Evolutionary conservation across 2,888 invertebrate genomes (phyloP).

Genomic region (Anarsia innoxiella): DNA sequence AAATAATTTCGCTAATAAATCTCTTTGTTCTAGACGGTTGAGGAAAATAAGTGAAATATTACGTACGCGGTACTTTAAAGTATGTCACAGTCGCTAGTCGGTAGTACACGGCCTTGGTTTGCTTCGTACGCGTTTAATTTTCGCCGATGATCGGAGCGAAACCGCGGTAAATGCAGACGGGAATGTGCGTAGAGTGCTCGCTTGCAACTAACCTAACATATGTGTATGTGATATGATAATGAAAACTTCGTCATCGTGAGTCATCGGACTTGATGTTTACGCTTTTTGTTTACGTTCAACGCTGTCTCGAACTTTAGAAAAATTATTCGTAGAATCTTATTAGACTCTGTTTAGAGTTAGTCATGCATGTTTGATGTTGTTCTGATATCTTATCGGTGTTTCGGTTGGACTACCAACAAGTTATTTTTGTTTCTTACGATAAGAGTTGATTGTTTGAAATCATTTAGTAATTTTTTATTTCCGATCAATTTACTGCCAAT

Average conservation of each 20-base stretch:
- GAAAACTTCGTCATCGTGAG: slow-evolving; percentile 70
- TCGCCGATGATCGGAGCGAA: slow-evolving; percentile 20
- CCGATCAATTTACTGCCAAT: too few relatives aligned
- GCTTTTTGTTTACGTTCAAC: slow-evolving; percentile 63
- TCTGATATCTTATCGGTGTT: slow-evolving; percentile 5
- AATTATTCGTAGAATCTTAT: slow-evolving; percentile 41
- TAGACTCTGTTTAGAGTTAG: slow-evolving; percentile 39
- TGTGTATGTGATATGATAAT: slow-evolving; percentile 67
- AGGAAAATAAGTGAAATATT: slow-evolving; percentile 55
- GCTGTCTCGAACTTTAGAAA: slow-evolving; percentile 27
- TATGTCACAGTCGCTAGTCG: slow-evolving; percentile 48
- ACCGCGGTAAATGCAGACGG: slow-evolving; percentile 36
- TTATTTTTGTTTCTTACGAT: too few relatives aligned
- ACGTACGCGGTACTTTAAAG: slow-evolving; percentile 35
- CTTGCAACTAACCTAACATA: slow-evolving; percentile 58
- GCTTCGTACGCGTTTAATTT: slow-evolving; percentile 20
- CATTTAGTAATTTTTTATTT: too few relatives aligned
- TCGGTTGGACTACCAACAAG: too few relatives aligned
- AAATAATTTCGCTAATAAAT: slow-evolving; percentile 41
- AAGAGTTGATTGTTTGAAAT: too few relatives aligned
- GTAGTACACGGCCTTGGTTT: slow-evolving; percentile 42
- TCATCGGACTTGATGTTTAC: slow-evolving; percentile 65
- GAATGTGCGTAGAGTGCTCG: slow-evolving; percentile 49
- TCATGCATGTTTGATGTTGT: slow-evolving; percentile 41
- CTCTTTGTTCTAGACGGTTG: slow-evolving; percentile 63